Evolutionary conservation across 2,797 vertebrate species (phyloP).

Genomic region (Scleropages formosus): DNA sequence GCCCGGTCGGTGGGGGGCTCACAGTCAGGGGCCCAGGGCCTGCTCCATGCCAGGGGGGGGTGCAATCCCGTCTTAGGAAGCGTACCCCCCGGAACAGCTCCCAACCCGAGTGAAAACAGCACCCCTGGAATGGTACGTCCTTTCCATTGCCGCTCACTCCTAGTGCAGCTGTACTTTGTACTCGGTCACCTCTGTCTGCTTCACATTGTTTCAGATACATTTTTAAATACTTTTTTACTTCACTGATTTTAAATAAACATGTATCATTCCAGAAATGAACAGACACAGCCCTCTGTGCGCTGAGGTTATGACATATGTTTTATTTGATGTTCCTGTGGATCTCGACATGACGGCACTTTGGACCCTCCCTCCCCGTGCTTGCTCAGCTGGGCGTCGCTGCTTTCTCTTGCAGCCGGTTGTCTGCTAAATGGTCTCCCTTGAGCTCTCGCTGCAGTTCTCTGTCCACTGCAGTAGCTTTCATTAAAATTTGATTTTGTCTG

Average conservation of each 20-base stretch:
- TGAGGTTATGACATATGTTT: neutral
- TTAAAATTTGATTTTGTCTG: conserved; percentile 6
- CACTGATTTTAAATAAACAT: neutral
- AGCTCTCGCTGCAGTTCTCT: neutral
- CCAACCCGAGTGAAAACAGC: conserved; percentile 61
- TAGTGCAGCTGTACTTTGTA: neutral
- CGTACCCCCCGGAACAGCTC: conserved; percentile 46
- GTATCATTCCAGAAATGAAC: neutral
- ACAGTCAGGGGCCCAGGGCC: conserved; percentile 65
- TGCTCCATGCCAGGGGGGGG: conserved; percentile 62
- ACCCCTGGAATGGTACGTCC: conserved; percentile 64
- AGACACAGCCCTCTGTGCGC: neutral
- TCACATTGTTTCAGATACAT: neutral
- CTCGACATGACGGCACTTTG: too few species aligned
- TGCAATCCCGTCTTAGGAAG: conserved; percentile 57
- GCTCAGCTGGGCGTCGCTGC: too few species aligned
- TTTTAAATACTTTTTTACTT: neutral
- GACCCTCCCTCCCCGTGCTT: too few species aligned
- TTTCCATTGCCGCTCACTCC: neutral
- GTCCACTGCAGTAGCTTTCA: neutral
- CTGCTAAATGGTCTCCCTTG: neutral
- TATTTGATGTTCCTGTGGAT: too few species aligned
- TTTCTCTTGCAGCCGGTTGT: neutral
- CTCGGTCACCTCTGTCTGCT: neutral
- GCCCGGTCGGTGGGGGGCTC: conserved; percentile 60